phyloP scores from a whole-genome alignment of 2,888 invertebrate genomes.

The Archaeoteleia sp. region DNA sequence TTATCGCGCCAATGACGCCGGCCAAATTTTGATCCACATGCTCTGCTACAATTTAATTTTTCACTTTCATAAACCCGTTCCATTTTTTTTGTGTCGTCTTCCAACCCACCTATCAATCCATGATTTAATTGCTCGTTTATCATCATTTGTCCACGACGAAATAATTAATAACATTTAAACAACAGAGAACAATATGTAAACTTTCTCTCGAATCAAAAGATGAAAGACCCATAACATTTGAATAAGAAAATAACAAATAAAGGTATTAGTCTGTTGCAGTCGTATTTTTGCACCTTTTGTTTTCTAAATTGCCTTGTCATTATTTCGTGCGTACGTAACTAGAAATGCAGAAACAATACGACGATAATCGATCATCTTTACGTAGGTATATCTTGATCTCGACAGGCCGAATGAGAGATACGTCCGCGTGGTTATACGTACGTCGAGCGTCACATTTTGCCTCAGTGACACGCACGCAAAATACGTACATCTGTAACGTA shows the following conservation, averaged over 20 bases:
- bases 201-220: too few species aligned
- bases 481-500: too few species aligned
- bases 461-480: too few species aligned
- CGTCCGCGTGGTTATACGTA: too few species aligned
- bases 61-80: slow-evolving; percentile 21
- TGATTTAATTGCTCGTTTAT: not conserved
- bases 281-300: slow-evolving; percentile 35
- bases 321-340: slow-evolving; percentile 22
- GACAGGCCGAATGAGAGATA: too few species aligned
- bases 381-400: slow-evolving; percentile 7
- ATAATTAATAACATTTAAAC: too few species aligned
- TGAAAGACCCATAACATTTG: slow-evolving; percentile 16
- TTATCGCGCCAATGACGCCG: not conserved
- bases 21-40: slow-evolving; percentile 24
- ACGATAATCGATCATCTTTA: slow-evolving; percentile 32
- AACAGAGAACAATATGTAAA: too few species aligned
- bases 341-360: slow-evolving; percentile 25
- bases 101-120: slow-evolving; percentile 8
- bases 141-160: slow-evolving; percentile 6
- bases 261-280: slow-evolving; percentile 29
- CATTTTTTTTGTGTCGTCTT: too few species aligned
- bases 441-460: not conserved
- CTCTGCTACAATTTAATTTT: slow-evolving; percentile 18
- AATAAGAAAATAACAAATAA: slow-evolving; percentile 28
- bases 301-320: slow-evolving; percentile 30